Percentiles rank a stretch among this genome's conserved stretches.
phyloP scores from a whole-genome alignment of 2,113 vertebrate species.

The Prochilodus magdalenae region DNA sequence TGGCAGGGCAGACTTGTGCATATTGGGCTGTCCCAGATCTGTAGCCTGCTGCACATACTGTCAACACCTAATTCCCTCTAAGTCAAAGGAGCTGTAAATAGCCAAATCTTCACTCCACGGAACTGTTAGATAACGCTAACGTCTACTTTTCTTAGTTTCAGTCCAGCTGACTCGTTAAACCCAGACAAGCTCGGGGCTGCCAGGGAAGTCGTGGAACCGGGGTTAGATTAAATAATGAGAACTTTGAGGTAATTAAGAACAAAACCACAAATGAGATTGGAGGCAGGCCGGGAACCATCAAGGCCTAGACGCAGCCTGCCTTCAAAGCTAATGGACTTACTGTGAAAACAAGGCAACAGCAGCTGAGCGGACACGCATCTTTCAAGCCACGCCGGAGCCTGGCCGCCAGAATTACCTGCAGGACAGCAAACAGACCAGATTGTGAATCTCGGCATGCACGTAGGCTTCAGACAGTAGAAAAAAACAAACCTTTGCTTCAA shows the following conservation, averaged over 20 bases:
- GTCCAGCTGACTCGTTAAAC: not conserved
- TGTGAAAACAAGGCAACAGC: slow-evolving; percentile 27
- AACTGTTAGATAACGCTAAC: not conserved
- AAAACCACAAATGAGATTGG: slow-evolving; percentile 38
- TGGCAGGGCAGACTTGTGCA: not conserved
- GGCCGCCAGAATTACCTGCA: not conserved
- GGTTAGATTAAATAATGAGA: slow-evolving; percentile 29
- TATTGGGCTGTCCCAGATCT: not conserved
- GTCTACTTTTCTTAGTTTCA: not conserved
- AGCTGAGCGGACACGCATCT: slow-evolving; percentile 12
- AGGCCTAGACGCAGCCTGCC: slow-evolving; percentile 18
- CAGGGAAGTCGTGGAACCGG: not conserved
- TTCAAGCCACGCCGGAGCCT: not conserved
- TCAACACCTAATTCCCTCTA: not conserved
- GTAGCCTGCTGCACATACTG: not conserved
- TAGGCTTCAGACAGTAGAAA: not conserved
- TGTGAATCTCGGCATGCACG: not conserved
- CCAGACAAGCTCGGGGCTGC: not conserved
- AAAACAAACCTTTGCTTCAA: not conserved
- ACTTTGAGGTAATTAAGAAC: slow-evolving; percentile 36
- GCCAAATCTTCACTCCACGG: slow-evolving; percentile 1
- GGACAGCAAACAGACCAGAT: not conserved
- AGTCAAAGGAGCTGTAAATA: slow-evolving; percentile 21
- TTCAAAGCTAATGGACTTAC: slow-evolving; percentile 46
- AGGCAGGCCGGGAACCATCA: slow-evolving; percentile 15